Evolutionary conservation across 1,140 invertebrate genomes (phyloP), one percentile per base, ranked within the genome.

Genomic region (Trialeurodes vaporariorum): DNA sequence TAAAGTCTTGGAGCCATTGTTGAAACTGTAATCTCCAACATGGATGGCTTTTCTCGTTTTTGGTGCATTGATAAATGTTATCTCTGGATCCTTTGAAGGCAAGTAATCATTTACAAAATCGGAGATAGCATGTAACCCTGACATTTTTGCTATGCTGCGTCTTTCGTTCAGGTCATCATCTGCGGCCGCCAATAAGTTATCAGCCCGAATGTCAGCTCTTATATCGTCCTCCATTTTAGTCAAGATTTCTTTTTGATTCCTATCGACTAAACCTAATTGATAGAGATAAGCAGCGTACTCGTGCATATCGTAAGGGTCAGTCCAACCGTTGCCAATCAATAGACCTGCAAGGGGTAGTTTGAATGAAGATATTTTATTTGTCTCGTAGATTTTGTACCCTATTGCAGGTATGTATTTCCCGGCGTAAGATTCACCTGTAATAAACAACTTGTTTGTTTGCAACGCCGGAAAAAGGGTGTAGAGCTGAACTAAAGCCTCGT

Each of bases 381-480:
- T 83, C 71, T 82, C 80, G 74, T 92, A 85, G 62, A 93, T 92
- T 22, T 86, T 86, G 74, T 90, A 84, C 0, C 85, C 84, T 23
- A 91, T 75, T 0, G 89, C 86, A 21, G 91, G 78, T 94, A 94
- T 13, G 91, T 93, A 78, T 94, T 91, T 0, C 92, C 93, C n/a
- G n/a, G n/a, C n/a, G n/a, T n/a, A n/a, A n/a, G n/a, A n/a, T n/a
- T n/a, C n/a, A n/a, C n/a, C n/a, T 0, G 88, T 87, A 0, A 93
- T 83, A 78, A 84, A 93, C 72, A 92, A 91, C 27, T 86, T 83
- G 70, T 85, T 87, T 0, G 75, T 71, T 70, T 82, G 82, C 12
- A 86, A 75, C 71, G 89, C 83, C 2, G 85, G 84, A 71, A 91
- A 92, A 0, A 92, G 72, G 65, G 84, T 77, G 72, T 90, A 90